Evolutionary conservation across 37 sponge, comb jelly and placozoan species (phyloP), one percentile per base, ranked within the genome.

Genomic region (Crambe crambe): DNA sequence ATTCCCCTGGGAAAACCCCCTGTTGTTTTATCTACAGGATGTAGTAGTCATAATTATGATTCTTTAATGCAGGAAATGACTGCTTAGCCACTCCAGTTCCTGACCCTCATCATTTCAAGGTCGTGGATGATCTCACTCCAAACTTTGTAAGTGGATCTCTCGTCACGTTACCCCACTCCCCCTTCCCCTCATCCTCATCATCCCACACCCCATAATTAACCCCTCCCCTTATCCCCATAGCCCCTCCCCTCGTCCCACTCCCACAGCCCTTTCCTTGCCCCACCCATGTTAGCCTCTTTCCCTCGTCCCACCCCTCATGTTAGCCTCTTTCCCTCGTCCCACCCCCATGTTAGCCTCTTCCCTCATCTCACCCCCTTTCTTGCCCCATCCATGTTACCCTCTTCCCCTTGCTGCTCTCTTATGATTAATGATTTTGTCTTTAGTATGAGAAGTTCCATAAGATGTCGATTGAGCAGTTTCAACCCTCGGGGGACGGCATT

Each of bases 71-170:
- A 60, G 61, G 27, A 22, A 9, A 9, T 25, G 70, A 79, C 36
- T 89, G 89, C 51, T 22, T 1, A 15, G 29, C 68, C 23, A 30
- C 74, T 56, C 84, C 84, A 23, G 72, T 89, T 8, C 68, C 68
- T 5, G 89, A 89, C 75, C 89, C 89, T 15, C 89, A 89, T 39
- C 89, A 89, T 63, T 89, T 89, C 76, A 54, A 74, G 21, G 21
- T 89, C 4, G 80, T 89, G 40, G 84, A 83, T 56, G 76, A 89
- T 29, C 47, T n/a, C n/a, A n/a, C n/a, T n/a, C 27, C 78, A 63
- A 42, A 68, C 70, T 34, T 64, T 47, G 51, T 47, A 47, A 47
- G 51, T 47, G n/a, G n/a, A n/a, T n/a, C n/a, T n/a, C n/a, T n/a
- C n/a, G n/a, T n/a, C n/a, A n/a, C n/a, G n/a, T n/a, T n/a, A n/a